These are phyloP conservation scores for Drosophila neonasuta DNA, from an alignment of 2,888 invertebrate genomes.

Conservation along the genomic window DNA sequence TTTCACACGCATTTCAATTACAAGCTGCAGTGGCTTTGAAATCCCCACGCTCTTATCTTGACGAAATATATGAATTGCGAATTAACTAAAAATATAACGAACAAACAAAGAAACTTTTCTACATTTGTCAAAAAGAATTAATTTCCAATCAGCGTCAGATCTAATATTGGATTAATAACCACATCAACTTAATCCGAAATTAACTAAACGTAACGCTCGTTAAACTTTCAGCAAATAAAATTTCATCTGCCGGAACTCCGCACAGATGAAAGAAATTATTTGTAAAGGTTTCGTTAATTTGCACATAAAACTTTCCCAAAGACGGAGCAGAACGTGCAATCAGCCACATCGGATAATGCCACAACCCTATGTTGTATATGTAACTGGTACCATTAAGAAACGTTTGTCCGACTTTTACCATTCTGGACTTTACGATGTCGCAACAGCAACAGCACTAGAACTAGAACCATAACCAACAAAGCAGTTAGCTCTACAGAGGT, in stretches of 20 bases:
- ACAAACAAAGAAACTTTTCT: constrained; percentile 7
- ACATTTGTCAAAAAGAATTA: neutral
- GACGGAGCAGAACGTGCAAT: constrained; percentile 44
- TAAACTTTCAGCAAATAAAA: constrained; percentile 58
- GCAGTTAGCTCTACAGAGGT: constrained; percentile 25
- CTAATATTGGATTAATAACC: constrained; percentile 7
- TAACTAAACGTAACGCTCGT: constrained; percentile 63
- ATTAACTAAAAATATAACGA: constrained; percentile 8
- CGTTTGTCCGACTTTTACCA: constrained; percentile 42
- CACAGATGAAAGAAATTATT: constrained; percentile 45
- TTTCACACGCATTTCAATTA: constrained; percentile 58
- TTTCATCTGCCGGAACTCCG: constrained; percentile 61
- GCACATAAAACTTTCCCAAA: constrained; percentile 69
- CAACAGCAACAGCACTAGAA: constrained; percentile 41
- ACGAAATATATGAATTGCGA: constrained; percentile 39
- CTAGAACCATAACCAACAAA: constrained; percentile 27
- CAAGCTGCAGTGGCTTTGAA: constrained; percentile 26
- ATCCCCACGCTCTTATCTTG: constrained; percentile 26
- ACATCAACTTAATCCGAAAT: constrained; percentile 33
- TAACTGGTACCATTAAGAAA: constrained; percentile 61
- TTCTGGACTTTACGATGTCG: constrained; percentile 40
- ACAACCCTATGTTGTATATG: constrained; percentile 8
- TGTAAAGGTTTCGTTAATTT: constrained; percentile 59
- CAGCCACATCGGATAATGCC: constrained; percentile 19
- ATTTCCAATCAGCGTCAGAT: neutral